Evolutionary conservation across 2,888 invertebrate genomes (phyloP).

Genomic region (Hecatera dysodea): DNA sequence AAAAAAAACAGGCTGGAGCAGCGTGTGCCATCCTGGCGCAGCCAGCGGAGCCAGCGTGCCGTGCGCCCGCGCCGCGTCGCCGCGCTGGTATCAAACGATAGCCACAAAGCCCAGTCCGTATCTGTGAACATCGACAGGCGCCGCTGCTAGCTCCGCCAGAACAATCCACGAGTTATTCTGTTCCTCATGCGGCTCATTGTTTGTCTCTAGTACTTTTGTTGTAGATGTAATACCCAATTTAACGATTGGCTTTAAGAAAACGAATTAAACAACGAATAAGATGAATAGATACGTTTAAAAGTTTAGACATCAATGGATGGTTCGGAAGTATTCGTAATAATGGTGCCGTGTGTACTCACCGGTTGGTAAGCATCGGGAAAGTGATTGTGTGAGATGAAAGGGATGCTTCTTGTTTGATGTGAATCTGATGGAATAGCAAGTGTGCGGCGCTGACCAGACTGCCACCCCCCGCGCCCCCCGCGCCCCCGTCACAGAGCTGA

Average conservation of each 20-base stretch:
- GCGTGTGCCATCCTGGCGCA: slow-evolving; percentile 69
- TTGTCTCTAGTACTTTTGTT: slow-evolving; percentile 34
- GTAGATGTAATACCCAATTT: slow-evolving; percentile 38
- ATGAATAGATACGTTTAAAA: slow-evolving; percentile 45
- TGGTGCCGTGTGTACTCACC: slow-evolving; percentile 15
- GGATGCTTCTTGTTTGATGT: slow-evolving; percentile 67
- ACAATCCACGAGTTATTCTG: slow-evolving; percentile 32
- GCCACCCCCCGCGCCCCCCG: slow-evolving; percentile 4
- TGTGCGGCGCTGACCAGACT: slow-evolving; percentile 37
- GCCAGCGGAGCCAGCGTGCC: slow-evolving; percentile 11
- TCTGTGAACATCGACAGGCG: slow-evolving; percentile 46
- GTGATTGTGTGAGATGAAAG: slow-evolving; percentile 64
- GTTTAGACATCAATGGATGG: slow-evolving; percentile 40
- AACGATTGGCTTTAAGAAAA: slow-evolving; percentile 31
- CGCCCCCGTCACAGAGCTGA: slow-evolving; percentile 38
- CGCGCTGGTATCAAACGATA: slow-evolving; percentile 62
- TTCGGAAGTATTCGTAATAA: slow-evolving; percentile 23
- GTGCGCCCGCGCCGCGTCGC: slow-evolving; percentile 63
- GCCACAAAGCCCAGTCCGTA: slow-evolving; percentile 22
- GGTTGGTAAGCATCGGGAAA: slow-evolving; percentile 20
- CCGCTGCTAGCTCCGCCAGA: slow-evolving; percentile 13
- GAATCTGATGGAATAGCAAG: slow-evolving; percentile 51
- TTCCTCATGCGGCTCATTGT: slow-evolving; percentile 60
- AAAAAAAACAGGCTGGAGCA: slow-evolving; percentile 69
- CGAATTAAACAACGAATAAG: slow-evolving; percentile 34